These are phyloP conservation scores for Delichon dasypus DNA, from an alignment of 2,797 vertebrate species.

Conservation along the genomic window DNA sequence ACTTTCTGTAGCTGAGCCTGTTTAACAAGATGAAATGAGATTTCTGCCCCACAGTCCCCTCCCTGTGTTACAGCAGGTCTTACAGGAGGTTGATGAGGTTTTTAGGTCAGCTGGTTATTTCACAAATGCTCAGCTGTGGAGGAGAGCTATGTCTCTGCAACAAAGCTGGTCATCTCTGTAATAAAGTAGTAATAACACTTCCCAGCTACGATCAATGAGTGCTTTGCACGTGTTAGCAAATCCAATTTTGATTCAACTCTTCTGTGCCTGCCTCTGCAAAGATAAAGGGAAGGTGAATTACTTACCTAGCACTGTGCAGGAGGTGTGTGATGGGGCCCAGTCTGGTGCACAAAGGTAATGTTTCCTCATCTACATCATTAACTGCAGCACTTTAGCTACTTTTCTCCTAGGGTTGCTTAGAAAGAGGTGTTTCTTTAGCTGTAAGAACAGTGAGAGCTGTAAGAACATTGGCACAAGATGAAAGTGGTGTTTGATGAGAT, in stretches of 20 bases:
- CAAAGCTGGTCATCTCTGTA: neutral
- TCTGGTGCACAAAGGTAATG: neutral
- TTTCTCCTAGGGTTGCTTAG: neutral
- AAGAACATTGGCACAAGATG: neutral
- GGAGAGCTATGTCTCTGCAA: neutral
- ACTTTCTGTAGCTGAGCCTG: neutral
- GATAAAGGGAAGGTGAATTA: neutral
- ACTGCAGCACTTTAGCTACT: neutral
- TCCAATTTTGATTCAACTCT: neutral
- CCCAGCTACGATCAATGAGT: neutral
- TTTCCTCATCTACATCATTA: neutral
- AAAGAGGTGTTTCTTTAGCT: slow-evolving; percentile 1
- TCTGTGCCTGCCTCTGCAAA: neutral
- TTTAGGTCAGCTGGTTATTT: neutral
- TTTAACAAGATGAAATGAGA: neutral
- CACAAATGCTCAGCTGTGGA: neutral
- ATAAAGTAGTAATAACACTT: neutral
- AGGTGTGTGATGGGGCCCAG: neutral
- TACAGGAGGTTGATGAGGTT: neutral
- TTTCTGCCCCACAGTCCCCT: neutral
- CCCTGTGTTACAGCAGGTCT: neutral
- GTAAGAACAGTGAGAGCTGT: neutral
- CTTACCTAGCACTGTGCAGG: neutral
- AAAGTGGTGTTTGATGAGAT: slow-evolving; percentile 21
- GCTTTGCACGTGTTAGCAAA: neutral